phyloP scores from a whole-genome alignment of 2,113 vertebrate genomes.

The Tenebrosternarchus preto region DNA sequence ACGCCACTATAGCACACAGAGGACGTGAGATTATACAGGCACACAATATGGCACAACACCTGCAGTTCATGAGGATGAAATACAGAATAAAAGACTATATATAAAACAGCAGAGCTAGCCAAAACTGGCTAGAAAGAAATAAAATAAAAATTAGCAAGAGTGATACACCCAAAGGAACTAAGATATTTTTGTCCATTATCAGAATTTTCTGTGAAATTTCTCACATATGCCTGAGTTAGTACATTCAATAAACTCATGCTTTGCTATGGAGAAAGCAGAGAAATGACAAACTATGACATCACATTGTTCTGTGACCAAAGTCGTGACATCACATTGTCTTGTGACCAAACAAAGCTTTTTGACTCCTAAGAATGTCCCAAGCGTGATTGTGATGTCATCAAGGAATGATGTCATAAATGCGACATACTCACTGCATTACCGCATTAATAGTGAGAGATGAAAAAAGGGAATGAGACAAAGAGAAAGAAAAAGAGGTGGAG shows the following conservation, averaged over 20 bases:
- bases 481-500: too few species aligned
- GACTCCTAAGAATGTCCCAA: not conserved
- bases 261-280: too few species aligned
- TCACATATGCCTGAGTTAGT: too few species aligned
- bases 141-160: too few species aligned
- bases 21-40: not conserved
- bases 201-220: too few species aligned
- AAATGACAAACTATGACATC: conserved; percentile 13
- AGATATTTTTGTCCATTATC: too few species aligned
- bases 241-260: too few species aligned
- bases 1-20: not conserved
- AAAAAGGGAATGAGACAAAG: not conserved
- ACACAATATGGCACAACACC: not conserved
- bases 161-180: too few species aligned
- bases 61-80: not conserved
- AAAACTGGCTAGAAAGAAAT: too few species aligned
- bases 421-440: not conserved
- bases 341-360: too few species aligned
- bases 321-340: too few species aligned
- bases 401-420: conserved; percentile 41
- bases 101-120: not conserved
- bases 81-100: not conserved
- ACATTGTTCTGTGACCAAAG: not conserved
- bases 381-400: conserved; percentile 30
- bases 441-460: too few species aligned